Evolutionary conservation across 2,113 vertebrate genomes (phyloP).

Genomic region (Triplophysa dalaica): DNA sequence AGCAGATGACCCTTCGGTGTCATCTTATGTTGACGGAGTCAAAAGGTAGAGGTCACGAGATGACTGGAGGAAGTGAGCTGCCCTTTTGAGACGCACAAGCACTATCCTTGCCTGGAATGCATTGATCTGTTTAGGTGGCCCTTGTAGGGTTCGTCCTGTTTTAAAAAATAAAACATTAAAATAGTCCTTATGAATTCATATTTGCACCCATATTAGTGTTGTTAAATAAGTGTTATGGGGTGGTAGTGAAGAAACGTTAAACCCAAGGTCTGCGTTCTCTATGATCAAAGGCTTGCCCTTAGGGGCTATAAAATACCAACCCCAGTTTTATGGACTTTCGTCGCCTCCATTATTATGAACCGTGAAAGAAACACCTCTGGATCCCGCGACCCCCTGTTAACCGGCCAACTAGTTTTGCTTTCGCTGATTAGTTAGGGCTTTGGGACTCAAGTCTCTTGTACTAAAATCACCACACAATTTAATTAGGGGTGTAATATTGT

Average conservation of each 20-base stretch:
- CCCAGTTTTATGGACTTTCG: conserved; percentile 55
- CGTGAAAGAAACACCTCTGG: conserved; percentile 47
- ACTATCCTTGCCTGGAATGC: conserved; percentile 50
- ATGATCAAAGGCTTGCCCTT: conserved; percentile 54
- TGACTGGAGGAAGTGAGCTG: conserved; percentile 51
- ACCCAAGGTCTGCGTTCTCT: conserved; percentile 14
- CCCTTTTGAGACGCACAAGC: conserved; percentile 37
- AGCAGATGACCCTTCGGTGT: conserved; percentile 46
- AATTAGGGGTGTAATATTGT: neutral
- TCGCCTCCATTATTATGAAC: conserved; percentile 43
- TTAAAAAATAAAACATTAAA: conserved; percentile 1
- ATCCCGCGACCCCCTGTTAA: conserved; percentile 36
- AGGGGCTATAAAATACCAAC: conserved; percentile 46
- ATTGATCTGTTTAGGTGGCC: conserved; percentile 49
- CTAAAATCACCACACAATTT: neutral
- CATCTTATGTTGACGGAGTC: conserved; percentile 40
- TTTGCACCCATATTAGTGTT: neutral
- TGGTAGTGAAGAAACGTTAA: neutral
- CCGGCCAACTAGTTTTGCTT: neutral
- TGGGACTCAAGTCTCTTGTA: neutral
- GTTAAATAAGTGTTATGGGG: neutral
- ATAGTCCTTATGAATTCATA: neutral
- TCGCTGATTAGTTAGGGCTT: conserved; percentile 6
- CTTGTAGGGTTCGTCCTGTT: conserved; percentile 1
- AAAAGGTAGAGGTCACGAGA: conserved; percentile 47